These are phyloP conservation scores for Rhyzopertha dominica DNA, from an alignment of 1,140 invertebrate species.

Conservation along the genomic window DNA sequence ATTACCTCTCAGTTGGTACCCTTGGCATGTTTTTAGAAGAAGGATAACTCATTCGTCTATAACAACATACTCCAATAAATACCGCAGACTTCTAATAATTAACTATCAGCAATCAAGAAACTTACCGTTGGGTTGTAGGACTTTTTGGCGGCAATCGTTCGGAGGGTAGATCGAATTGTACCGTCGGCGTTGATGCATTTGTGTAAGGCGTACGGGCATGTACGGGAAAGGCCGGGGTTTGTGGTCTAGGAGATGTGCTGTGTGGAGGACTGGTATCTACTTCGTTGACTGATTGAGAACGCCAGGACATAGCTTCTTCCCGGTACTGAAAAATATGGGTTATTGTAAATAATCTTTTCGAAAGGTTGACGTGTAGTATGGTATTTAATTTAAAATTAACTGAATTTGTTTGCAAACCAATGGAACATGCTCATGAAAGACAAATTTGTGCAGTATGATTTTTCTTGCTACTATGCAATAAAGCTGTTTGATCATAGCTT, in stretches of 20 bases:
- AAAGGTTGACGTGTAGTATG: too few relatives aligned
- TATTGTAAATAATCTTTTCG: too few relatives aligned
- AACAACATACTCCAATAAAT: constrained; percentile 22
- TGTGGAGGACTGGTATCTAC: constrained; percentile 48
- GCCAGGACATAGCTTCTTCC: constrained; percentile 60
- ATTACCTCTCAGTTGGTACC: constrained; percentile 40
- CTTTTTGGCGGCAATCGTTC: constrained; percentile 63
- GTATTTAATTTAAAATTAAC: too few relatives aligned
- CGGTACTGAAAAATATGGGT: constrained; percentile 49
- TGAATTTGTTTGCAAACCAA: too few relatives aligned
- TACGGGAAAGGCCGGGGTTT: constrained; percentile 86
- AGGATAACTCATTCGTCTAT: constrained; percentile 43
- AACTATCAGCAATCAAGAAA: constrained; percentile 9
- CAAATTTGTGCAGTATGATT: too few relatives aligned
- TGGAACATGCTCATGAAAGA: too few relatives aligned
- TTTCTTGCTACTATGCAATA: too few relatives aligned
- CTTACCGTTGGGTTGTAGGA: constrained; percentile 66
- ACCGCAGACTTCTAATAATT: not conserved
- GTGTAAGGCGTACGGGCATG: constrained; percentile 80
- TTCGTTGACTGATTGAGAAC: constrained; percentile 55
- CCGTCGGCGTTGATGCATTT: constrained; percentile 57
- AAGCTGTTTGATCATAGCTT: too few relatives aligned
- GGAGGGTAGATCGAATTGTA: constrained; percentile 53
- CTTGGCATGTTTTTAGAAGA: too few relatives aligned
- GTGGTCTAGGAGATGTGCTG: constrained; percentile 58